Base-by-base conservation (phyloP, 2,113 vertebrate genomes). In the Crotalus horridus region DNA sequence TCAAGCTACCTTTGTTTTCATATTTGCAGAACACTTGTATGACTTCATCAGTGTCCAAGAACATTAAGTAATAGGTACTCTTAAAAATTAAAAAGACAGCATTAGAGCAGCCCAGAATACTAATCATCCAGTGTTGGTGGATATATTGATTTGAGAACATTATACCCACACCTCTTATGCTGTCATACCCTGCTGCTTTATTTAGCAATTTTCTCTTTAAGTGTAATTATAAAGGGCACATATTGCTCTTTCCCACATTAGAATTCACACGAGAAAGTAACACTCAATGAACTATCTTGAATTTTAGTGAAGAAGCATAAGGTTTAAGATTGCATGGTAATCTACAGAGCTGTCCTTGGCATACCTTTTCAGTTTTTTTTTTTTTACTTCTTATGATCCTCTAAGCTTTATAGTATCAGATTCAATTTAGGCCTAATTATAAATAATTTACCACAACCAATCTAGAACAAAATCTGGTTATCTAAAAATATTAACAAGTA, bases 101-200 rank as follows among this genome's bases (percentile, higher is more conserved):
- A 11, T 74, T 91, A 89, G 43, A 87, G 53, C 21, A 92, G 69
- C 85, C 23, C 17, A 9, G 29, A 85, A 39, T 61, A 69, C 56
- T 81, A 61, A 61, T n/a, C 43, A 91, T 85, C 88, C 55, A 26
- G 90, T 94, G 86, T 23, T 39, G n/a, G 48, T 85, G 86, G 55
- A 48, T 91, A 48, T 93, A 85, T 43, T 89, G 24, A 91, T 89
- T 87, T 85, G 87, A 56, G 90, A 93, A 89, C 21, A 91, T 69
- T 93, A 74, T 12, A 1, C 11, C 3, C 0, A 0, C 2, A 3
- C 39, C 13, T 90, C 88, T 85, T 53, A 3, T 59, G 74, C 55
- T 94, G 87, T 87, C 55, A 13, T 4, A 46, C 46, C 61, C 43
- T 61, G 8, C 87, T 43, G 87, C 3, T 59, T 61, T 26, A 24